Evolutionary conservation across 2,888 invertebrate species (phyloP).

Genomic region (Chrysolina americana): DNA sequence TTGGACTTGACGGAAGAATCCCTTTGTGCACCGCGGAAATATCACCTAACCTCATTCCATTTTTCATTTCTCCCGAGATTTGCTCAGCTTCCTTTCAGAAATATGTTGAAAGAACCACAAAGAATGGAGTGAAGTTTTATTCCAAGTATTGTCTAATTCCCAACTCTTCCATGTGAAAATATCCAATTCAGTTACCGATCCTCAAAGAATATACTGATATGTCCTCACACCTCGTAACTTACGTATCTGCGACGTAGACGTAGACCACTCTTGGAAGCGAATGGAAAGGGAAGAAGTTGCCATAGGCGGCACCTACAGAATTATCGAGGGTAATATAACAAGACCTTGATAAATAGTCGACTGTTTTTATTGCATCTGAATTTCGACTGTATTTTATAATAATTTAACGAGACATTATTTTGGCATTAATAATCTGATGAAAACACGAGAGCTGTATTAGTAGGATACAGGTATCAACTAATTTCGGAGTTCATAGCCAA

Average conservation of each 20-base stretch:
- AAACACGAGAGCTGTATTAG: no score
- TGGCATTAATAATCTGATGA: no score
- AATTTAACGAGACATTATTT: no score
- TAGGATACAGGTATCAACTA: no score
- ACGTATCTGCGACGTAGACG: neutral
- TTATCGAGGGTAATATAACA: neutral
- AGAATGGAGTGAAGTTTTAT: neutral
- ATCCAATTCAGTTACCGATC: conserved; percentile 17
- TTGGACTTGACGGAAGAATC: conserved; percentile 16
- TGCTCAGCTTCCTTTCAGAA: neutral
- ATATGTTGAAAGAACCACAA: conserved; percentile 19
- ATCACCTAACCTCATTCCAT: conserved; percentile 1
- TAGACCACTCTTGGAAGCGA: neutral
- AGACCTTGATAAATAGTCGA: no score
- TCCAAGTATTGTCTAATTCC: conserved; percentile 2
- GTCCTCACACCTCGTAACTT: conserved; percentile 6
- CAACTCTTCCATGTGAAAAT: conserved; percentile 20
- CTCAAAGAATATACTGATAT: conserved; percentile 19
- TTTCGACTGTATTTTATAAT: no score
- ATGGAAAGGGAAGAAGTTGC: neutral
- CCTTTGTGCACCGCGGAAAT: conserved; percentile 7
- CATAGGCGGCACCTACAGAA: neutral
- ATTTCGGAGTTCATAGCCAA: no score
- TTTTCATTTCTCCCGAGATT: conserved; percentile 15
- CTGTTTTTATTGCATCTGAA: no score